These are phyloP conservation scores for Lochmaea crataegi DNA, from an alignment of 2,888 invertebrate species.

Conservation along the genomic window DNA sequence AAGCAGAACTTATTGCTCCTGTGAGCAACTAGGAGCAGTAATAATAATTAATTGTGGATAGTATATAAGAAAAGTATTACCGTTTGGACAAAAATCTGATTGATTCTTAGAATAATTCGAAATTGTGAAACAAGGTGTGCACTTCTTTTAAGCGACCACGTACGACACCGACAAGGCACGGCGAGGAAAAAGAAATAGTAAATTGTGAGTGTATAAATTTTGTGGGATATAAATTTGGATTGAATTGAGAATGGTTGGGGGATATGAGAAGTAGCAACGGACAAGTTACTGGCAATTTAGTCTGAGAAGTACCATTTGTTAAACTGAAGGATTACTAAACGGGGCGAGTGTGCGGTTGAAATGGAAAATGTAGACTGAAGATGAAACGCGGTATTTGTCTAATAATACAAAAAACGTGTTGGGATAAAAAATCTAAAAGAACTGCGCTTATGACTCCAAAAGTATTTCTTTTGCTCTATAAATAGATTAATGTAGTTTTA, in stretches of 20 bases:
- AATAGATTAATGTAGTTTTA: neutral
- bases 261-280: slow-evolving; percentile 57
- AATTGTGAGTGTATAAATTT: slow-evolving; percentile 56
- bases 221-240: slow-evolving; percentile 57
- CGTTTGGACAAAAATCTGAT: too few relatives aligned
- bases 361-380: slow-evolving; percentile 46
- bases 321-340: slow-evolving; percentile 59
- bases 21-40: too few relatives aligned
- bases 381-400: slow-evolving; percentile 37
- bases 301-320: slow-evolving; percentile 59
- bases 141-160: neutral
- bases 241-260: slow-evolving; percentile 59
- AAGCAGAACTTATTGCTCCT: too few relatives aligned
- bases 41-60: too few relatives aligned
- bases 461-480: neutral
- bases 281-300: slow-evolving; percentile 57
- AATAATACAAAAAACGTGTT: slow-evolving; percentile 34
- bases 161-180: slow-evolving; percentile 5
- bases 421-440: slow-evolving; percentile 23
- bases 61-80: too few relatives aligned
- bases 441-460: neutral
- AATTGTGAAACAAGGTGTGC: slow-evolving; percentile 38
- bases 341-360: slow-evolving; percentile 56
- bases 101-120: slow-evolving; percentile 19
- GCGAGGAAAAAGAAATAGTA: slow-evolving; percentile 44